Evolutionary conservation across 2,113 vertebrate genomes (phyloP), one percentile per base, ranked within the genome.

Genomic region (Porphyrio hochstetteri): DNA sequence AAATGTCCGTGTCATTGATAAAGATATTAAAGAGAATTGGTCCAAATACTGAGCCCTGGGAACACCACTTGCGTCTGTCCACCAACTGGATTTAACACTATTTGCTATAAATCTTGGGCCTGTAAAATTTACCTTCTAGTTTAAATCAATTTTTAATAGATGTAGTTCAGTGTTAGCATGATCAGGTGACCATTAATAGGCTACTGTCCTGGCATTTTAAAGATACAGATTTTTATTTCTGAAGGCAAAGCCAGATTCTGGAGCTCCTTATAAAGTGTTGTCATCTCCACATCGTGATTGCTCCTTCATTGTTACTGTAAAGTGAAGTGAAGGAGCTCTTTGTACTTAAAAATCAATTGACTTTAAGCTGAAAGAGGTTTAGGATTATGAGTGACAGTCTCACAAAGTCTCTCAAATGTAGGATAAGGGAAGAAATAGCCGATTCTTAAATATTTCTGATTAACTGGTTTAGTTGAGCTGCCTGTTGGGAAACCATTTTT

Each of bases 251-350:
- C 10, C 5, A 8, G 5, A 29, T 52, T 69, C 76, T 16, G 64
- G n/a, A 83, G 5, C 5, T 24, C 21, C 36, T 48, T 71, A 24
- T 10, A 55, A 59, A 76, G 19, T 33, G 8, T 24, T 48, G 29
- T 68, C 13, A 44, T n/a, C 9, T 64, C 31, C 5, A 52, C 7
- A 27, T 40, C 0, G 0, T n/a, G 29, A 64, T 86, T 84, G 4
- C 4, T 81, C 16, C 40, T 84, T 60, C 35, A 10, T 69, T 1
- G 0, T 20, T 64, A n/a, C 24, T 44, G 3, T 21, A 52, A 77
- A 84, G 9, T 40, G 25, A 80, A 72, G 27, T 29, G 19, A 79
- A 82, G 18, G 9, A 46, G 8, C 6, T 31, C 4, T 53, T 38
- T 59, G 24, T 55, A 44, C 31, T 76, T 67, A 76, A 82, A 88